Conservation (phyloP, 2,797 vertebrate species). For the Telmatherina bonti region DNA sequence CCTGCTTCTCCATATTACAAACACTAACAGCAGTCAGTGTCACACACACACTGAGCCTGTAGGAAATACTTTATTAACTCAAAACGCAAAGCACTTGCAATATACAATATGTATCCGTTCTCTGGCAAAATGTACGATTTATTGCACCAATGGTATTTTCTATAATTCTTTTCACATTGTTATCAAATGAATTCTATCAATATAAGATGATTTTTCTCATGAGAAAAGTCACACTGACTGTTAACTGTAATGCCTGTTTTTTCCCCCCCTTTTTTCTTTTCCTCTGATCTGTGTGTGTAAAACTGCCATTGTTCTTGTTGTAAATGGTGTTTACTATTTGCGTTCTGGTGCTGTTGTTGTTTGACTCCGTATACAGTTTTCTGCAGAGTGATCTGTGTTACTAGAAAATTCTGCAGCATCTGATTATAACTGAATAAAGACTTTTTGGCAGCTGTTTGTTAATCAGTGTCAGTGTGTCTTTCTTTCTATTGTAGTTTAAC, state of each 20-base stretch:
- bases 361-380: slow-evolving; percentile 74
- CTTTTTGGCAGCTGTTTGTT: slow-evolving; percentile 85
- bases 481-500: not conserved
- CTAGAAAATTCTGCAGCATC: slow-evolving; percentile 56
- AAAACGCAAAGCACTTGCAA: slow-evolving; percentile 70
- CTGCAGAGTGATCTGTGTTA: slow-evolving; percentile 54
- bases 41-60: slow-evolving; percentile 28
- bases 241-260: slow-evolving; percentile 73
- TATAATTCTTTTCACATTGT: slow-evolving; percentile 62
- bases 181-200: slow-evolving; percentile 64
- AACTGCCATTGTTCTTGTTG: slow-evolving; percentile 81
- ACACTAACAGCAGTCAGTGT: slow-evolving; percentile 27
- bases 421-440: slow-evolving; percentile 79
- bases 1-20: slow-evolving; percentile 39
- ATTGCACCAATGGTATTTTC: slow-evolving; percentile 67
- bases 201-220: slow-evolving; percentile 59
- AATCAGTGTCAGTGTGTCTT: slow-evolving; percentile 56
- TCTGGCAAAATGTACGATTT: slow-evolving; percentile 64
- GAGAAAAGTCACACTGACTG: slow-evolving; percentile 80
- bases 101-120: slow-evolving; percentile 51
- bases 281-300: slow-evolving; percentile 65
- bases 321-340: slow-evolving; percentile 77
- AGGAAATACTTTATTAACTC: slow-evolving; percentile 57
- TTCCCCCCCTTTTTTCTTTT: slow-evolving; percentile 53
- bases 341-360: slow-evolving; percentile 83